Evolutionary conservation across 2,113 vertebrate genomes (phyloP).

Genomic region (Rutilus rutilus): DNA sequence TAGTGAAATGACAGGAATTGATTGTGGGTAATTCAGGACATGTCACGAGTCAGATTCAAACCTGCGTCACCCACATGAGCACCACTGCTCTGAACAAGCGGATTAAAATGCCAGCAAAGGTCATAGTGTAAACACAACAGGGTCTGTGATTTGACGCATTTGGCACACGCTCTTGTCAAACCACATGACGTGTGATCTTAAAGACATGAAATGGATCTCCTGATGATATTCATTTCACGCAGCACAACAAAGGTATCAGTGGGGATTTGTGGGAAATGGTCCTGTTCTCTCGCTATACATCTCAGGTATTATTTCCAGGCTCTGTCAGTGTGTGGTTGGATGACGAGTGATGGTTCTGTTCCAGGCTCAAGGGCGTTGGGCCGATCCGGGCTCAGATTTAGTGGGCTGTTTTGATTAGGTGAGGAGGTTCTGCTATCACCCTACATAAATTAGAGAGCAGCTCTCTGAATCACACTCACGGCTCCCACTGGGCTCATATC

Average conservation of each 20-base stretch:
- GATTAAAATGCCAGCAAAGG: slow-evolving; percentile 4
- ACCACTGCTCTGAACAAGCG: neutral
- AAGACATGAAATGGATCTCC: neutral
- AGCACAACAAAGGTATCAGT: slow-evolving; percentile 23
- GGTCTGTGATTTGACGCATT: neutral
- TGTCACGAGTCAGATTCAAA: neutral
- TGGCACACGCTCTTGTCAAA: neutral
- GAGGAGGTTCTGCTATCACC: slow-evolving; percentile 46
- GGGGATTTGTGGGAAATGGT: slow-evolving; percentile 9
- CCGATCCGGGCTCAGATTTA: slow-evolving; percentile 40
- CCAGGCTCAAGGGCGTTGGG: slow-evolving; percentile 39
- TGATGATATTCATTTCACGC: slow-evolving; percentile 37
- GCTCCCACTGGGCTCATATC: slow-evolving; percentile 34
- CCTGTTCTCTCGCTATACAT: neutral
- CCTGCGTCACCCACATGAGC: neutral
- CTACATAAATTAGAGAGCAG: slow-evolving; percentile 42
- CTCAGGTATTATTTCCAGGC: slow-evolving; percentile 7
- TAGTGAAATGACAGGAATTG: neutral
- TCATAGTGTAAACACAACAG: neutral
- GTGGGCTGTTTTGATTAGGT: slow-evolving; percentile 47
- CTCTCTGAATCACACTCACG: slow-evolving; percentile 16
- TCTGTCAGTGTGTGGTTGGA: slow-evolving; percentile 22
- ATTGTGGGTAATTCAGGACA: neutral
- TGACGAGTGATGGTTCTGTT: slow-evolving; percentile 38
- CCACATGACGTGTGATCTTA: neutral